phyloP scores from a whole-genome alignment of 2,797 vertebrate species.

The Alosa sapidissima region DNA sequence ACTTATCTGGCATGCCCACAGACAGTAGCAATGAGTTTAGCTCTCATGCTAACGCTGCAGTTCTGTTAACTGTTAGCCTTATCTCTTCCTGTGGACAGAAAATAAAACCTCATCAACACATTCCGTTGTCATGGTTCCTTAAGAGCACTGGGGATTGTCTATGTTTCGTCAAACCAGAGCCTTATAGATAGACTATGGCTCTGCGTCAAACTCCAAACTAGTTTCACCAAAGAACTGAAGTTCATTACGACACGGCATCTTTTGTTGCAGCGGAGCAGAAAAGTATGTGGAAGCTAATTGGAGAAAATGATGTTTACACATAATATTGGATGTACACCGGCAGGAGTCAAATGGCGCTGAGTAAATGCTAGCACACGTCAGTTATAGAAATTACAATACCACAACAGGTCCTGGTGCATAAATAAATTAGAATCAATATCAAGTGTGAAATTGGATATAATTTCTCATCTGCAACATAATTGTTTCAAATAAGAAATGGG shows the following conservation, averaged over 20 bases:
- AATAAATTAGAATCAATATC: slow-evolving; percentile 2
- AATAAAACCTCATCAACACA: not conserved
- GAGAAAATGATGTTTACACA: not conserved
- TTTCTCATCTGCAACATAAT: slow-evolving; percentile 10
- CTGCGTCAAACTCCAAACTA: not conserved
- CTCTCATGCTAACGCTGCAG: not conserved
- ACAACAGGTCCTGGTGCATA: not conserved
- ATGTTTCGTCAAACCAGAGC: no score
- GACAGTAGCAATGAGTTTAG: not conserved
- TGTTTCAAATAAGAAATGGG: not conserved
- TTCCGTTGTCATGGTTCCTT: not conserved
- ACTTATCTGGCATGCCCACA: not conserved
- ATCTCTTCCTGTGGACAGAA: no score
- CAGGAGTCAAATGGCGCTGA: not conserved
- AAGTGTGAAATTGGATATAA: slow-evolving; percentile 23
- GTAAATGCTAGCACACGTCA: not conserved
- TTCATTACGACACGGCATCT: not conserved
- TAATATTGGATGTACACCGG: not conserved
- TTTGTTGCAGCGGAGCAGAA: not conserved
- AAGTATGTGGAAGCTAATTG: not conserved
- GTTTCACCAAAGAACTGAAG: not conserved
- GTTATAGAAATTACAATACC: not conserved
- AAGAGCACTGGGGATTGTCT: not conserved
- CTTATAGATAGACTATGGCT: no score
- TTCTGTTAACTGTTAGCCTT: not conserved